Evolutionary conservation across 1,140 invertebrate species (phyloP), one percentile per base, ranked within the genome.

Genomic region (Globodera ellingtonae): DNA sequence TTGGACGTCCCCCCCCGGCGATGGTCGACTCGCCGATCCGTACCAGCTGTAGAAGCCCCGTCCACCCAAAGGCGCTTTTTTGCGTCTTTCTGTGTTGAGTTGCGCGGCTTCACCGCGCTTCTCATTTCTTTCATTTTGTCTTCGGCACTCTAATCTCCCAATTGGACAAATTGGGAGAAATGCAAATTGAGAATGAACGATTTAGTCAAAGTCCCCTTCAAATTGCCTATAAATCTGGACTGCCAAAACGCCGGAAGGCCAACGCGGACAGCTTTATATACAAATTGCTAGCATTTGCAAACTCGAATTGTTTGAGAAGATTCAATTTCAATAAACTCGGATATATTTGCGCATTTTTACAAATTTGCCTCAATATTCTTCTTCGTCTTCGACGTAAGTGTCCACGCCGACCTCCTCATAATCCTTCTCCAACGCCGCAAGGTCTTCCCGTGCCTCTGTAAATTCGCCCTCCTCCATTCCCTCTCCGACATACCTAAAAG

Each of bases 401-500:
- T 81, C 76, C 46, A 71, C 52, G 1, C 78, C 82, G 50, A 83
- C 82, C 70, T 83, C 82, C 78, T 84, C 83, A 56, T 84, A 84
- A 65, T 84, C 83, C 48, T 80, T 82, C 69, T 84, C 83, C 46
- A 84, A 59, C 15, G 83, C 83, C 7, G 94, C 93, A 85, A 94
- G 90, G 92, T 94, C 94, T 90, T 95, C 94, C 85, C 94, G 92
- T 72, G 94, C 94, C 89, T 95, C 94, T 1, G 92, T 93, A 91
- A 95, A 94, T 90, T 94, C 94, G 67, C 93, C 93, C 89, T 94
- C 93, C 89, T 94, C 93, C 93, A 94, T 94, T 88, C 94, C 93
- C 91, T 94, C 94, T 79, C 93, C 93, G 46, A 81, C 80, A 79
- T 81, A 79, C 78, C 78, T 79, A 24, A 44, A 79, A 6, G 1